Evolutionary conservation across 1,140 invertebrate species (phyloP), one percentile per base, ranked within the genome.

Genomic region (Habropoda laboriosa): DNA sequence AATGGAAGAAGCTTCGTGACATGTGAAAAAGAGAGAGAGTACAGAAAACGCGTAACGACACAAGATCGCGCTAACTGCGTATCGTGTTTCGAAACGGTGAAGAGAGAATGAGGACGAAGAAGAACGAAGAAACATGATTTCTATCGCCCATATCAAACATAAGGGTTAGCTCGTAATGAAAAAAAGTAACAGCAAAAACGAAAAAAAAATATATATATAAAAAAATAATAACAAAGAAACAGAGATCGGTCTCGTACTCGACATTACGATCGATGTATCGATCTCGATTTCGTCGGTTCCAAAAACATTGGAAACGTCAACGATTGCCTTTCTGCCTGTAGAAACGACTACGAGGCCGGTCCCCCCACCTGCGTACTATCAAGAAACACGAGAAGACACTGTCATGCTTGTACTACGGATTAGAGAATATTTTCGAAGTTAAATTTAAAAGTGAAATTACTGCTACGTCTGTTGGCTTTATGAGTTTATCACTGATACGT

Each of bases 81-180:
- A 30, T 3, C 10, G 12, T 47, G 10, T 8, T 58, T n/a, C 21
- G 24, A 24, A 32, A 42, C n/a, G 51, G 55, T n/a, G 67, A 42
- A 42, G 42, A n/a, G n/a, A 53, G 12, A n/a, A 40, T 47, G n/a
- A 21, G 40, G n/a, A 57, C 18, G 66, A 77, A 49, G 38, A 58
- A 77, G 18, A 57, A 45, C 73, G 40, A 47, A n/a, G 42, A 49
- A 75, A 72, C 45, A 71, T 24, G 73, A 61, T 79, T 75, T 57
- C 32, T 30, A 53, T 68, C 38, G 51, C 66, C 35, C 70, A 80
- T 85, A 83, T 85, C 82, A 80, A 45, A 73, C 42, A n/a, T 63
- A 68, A 79, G 24, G 32, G 32, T 38, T 47, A 79, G 49, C 27
- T 49, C 71, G 16, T 53, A 64, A 24, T 18, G 13, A n/a, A 57